Evolutionary conservation across 2,888 invertebrate genomes (phyloP).

Genomic region (Chamaedrilus cognettii): DNA sequence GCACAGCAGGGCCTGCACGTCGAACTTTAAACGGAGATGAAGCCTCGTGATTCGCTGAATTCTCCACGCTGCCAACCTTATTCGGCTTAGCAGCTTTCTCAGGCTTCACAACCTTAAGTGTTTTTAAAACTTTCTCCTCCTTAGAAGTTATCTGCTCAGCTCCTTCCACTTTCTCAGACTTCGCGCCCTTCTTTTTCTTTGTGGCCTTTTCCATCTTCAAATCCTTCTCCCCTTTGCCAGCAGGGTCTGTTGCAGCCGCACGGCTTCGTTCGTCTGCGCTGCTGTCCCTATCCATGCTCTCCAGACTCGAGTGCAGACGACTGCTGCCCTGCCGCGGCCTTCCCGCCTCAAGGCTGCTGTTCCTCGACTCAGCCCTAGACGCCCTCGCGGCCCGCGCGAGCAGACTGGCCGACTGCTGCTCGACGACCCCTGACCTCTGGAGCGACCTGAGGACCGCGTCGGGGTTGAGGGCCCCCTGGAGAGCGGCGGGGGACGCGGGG

Average conservation of each 20-base stretch:
- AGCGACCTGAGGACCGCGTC: constrained; percentile 11
- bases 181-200: neutral
- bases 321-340: neutral
- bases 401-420: constrained; percentile 5
- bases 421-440: constrained; percentile 14
- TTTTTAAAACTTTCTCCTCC: neutral
- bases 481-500: neutral
- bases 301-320: constrained; percentile 1
- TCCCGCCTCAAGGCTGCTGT: constrained; percentile 11
- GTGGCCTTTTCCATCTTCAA: neutral
- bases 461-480: neutral
- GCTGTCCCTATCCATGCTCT: constrained; percentile 3
- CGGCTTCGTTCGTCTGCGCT: constrained; percentile 1
- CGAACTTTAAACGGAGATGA: too few species aligned
- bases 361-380: constrained; percentile 7
- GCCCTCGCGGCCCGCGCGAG: constrained; percentile 8
- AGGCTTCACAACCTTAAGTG: neutral
- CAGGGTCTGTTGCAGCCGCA: neutral
- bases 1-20: too few species aligned
- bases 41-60: too few species aligned
- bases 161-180: neutral
- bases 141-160: neutral
- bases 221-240: neutral
- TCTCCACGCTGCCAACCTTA: too few species aligned
- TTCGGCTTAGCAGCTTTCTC: too few species aligned